Evolutionary conservation across 2,797 vertebrate genomes (phyloP).

Genomic region (Helicolenus hilgendorfi): DNA sequence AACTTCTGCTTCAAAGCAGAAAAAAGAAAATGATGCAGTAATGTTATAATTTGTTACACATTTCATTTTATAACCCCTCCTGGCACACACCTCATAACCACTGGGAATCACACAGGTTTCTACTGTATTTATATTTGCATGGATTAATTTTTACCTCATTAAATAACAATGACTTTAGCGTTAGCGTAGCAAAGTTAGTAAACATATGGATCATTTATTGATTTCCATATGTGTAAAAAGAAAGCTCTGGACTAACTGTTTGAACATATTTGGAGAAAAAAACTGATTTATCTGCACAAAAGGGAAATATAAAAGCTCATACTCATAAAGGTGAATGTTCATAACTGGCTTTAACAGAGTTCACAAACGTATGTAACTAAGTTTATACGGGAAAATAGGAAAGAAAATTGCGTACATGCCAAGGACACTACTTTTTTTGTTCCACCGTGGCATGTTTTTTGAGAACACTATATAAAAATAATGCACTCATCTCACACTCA

Average conservation of each 20-base stretch:
- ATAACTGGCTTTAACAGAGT: conserved; percentile 16
- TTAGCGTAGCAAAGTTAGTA: conserved; percentile 35
- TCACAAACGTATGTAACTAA: conserved; percentile 1
- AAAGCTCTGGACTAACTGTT: conserved; percentile 2
- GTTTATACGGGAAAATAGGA: background rate
- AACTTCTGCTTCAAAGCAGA: background rate
- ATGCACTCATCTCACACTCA: background rate
- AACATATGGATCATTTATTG: background rate
- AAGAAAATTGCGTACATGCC: background rate
- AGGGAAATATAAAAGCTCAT: conserved; percentile 59
- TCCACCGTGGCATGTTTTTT: background rate
- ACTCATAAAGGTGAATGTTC: conserved; percentile 39
- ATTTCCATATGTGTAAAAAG: background rate
- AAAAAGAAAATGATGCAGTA: conserved; percentile 46
- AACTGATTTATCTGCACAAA: conserved; percentile 43
- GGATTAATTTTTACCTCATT: conserved; percentile 75
- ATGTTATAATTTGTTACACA: conserved; percentile 13
- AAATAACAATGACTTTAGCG: conserved; percentile 39
- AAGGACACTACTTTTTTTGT: background rate
- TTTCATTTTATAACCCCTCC: background rate
- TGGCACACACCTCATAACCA: conserved; percentile 10
- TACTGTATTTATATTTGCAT: conserved; percentile 77
- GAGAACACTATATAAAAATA: background rate
- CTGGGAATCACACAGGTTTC: conserved; percentile 28
- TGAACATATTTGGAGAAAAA: background rate